Conservation (phyloP, 2,113 vertebrate genomes). For the Nycticryphes semicollaris region DNA sequence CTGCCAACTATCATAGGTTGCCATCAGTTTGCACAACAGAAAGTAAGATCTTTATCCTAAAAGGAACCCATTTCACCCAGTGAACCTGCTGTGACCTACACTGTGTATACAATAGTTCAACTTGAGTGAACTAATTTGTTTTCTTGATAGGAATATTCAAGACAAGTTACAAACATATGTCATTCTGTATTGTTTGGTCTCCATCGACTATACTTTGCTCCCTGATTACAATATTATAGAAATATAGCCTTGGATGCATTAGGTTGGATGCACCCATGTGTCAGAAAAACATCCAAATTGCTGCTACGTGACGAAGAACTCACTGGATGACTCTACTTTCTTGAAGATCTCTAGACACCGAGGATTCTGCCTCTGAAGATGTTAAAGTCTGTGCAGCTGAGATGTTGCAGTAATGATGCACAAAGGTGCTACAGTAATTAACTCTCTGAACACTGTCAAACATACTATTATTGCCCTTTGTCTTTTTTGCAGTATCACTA, state of each 20-base stretch:
- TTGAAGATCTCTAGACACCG: background rate
- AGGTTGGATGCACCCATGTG: background rate
- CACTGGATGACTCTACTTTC: background rate
- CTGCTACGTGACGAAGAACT: background rate
- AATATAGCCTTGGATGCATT: background rate
- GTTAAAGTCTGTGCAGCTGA: background rate
- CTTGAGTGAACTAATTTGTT: background rate
- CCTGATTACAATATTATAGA: background rate
- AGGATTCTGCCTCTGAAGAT: background rate
- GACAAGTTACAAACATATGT: background rate
- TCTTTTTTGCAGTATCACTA: background rate
- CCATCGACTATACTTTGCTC: background rate
- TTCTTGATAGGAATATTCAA: background rate
- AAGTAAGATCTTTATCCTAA: background rate
- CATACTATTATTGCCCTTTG: background rate
- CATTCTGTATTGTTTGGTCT: background rate
- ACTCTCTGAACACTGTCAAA: background rate
- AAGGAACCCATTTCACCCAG: background rate
- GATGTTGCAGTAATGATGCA: background rate
- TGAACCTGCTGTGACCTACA: background rate
- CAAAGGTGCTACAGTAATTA: background rate
- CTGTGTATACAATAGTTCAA: background rate
- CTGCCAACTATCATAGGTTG: background rate
- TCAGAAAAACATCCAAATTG: background rate
- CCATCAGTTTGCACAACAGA: background rate